A percentile compares a stretch with the other conserved stretches of the same genome.
Conservation (phyloP, 2,113 vertebrate species). For the Zosterops japonicus region DNA sequence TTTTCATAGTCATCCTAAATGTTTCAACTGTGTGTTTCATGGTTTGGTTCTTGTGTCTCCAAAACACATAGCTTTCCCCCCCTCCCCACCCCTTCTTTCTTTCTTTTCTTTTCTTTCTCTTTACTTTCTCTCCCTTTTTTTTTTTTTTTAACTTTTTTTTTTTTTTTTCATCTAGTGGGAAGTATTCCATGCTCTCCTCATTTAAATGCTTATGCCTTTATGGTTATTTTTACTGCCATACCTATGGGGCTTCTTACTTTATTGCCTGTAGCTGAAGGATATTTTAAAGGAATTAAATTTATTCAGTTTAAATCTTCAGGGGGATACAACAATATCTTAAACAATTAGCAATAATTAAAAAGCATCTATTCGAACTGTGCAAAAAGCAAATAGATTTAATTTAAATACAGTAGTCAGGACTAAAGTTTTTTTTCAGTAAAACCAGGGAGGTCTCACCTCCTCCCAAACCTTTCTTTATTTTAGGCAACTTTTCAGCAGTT, state of each 20-base stretch:
- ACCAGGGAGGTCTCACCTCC: background rate
- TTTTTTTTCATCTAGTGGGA: background rate
- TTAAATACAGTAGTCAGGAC: conserved; percentile 66
- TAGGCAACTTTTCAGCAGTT: conserved; percentile 10
- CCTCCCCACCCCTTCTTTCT: background rate
- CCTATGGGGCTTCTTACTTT: conserved; percentile 73
- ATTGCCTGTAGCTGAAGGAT: conserved; percentile 67
- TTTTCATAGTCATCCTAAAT: conserved; percentile 90
- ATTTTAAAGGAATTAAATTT: conserved; percentile 73
- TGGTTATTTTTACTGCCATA: conserved; percentile 73
- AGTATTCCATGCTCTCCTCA: conserved; percentile 63
- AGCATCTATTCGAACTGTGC: conserved; percentile 68
- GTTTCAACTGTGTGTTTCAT: conserved; percentile 84
- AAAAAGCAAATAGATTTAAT: conserved; percentile 74
- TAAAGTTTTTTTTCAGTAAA: conserved; percentile 48
- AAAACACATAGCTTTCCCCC: conserved; percentile 64
- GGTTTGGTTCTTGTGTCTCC: conserved; percentile 80
- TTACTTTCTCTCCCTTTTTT: background rate
- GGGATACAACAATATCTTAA: conserved; percentile 69
- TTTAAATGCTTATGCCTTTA: conserved; percentile 72
- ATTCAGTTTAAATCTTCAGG: conserved; percentile 69
- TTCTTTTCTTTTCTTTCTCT: background rate
- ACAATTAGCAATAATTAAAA: conserved; percentile 81
- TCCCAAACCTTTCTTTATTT: background rate
- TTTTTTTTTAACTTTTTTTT: background rate